Evolutionary conservation across 1,140 invertebrate genomes (phyloP).

Genomic region (Bombus confusus): DNA sequence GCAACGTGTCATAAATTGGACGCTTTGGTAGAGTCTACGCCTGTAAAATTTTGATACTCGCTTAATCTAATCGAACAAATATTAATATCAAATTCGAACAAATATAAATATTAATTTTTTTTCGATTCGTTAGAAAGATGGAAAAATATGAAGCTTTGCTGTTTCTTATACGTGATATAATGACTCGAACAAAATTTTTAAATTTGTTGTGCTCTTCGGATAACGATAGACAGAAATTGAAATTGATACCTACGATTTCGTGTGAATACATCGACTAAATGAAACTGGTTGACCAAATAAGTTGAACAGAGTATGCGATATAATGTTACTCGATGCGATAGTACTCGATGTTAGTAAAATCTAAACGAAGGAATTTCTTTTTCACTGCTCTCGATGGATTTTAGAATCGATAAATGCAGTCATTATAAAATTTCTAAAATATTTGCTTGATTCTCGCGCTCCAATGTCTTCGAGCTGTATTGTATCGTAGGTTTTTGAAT

Average conservation of each 20-base stretch:
- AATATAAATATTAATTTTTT: not conserved
- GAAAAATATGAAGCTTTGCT: too few relatives aligned
- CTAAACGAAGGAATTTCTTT: too few relatives aligned
- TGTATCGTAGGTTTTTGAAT: not conserved
- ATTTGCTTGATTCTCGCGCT: not conserved
- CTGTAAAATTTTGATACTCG: not conserved
- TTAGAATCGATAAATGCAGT: not conserved
- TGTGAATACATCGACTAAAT: too few relatives aligned
- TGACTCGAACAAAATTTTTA: too few relatives aligned
- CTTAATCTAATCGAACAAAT: not conserved
- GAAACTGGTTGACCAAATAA: too few relatives aligned
- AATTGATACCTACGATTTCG: not conserved
- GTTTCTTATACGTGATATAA: too few relatives aligned
- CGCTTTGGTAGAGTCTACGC: not conserved
- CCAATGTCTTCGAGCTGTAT: not conserved
- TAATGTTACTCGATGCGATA: too few relatives aligned
- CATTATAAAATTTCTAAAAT: not conserved
- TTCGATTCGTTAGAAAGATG: too few relatives aligned
- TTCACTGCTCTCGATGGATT: too few relatives aligned
- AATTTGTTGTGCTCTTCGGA: too few relatives aligned
- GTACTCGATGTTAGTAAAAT: too few relatives aligned
- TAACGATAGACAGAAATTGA: not conserved
- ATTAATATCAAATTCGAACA: not conserved
- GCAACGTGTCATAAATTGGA: slow-evolving; percentile 12
- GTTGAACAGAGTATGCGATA: too few relatives aligned